Base-by-base conservation (phyloP, 2,113 vertebrate genomes). In the Gambusia affinis region DNA sequence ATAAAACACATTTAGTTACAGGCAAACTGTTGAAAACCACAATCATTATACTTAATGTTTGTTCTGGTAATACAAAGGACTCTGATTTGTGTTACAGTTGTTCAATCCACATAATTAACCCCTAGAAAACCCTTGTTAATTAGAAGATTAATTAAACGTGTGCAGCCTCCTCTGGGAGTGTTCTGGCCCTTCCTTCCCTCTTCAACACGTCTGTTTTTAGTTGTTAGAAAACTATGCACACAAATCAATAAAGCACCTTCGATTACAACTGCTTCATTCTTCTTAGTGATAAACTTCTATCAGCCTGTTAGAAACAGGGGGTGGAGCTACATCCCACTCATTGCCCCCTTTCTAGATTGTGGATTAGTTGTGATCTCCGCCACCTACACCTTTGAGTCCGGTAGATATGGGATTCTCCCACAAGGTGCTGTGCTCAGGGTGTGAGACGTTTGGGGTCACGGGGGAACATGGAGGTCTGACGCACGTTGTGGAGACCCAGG, bases 381-480 rank as follows among this genome's bases (percentile, higher is more conserved):
- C 76, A 69, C 72, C 75, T 29, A 60, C 35, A 47, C 73, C 44
- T 70, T 60, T 67, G 54, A 67, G 57, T 78, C 64, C 44, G 28
- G 47, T 12, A 29, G 51, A 24, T 39, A 27, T 28, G 14, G 37
- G 64, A 64, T 85, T 83, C 60, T 62, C 4, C 19, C 69, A 39
- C 19, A 33, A 0, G 62, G 19, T 4, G 14, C 51, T 85, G 37
- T 4, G 0, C n/a, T 96, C 92, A 99, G 64, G 98, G 98, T 0
- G 97, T 99, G 70, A 99, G 95, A 75, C 98, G 95, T 81, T 99
- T 99, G 66, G 98, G 98, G 83, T 99, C 98, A 65, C 98, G 96
- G 0, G 98, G 98, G 92, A 98, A 99, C 98, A 99, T 98, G 82
- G 98, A 99, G 51, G 98, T 98, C 91, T 99, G 98, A 0, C 98